Evolutionary conservation across 1,140 invertebrate species (phyloP).

Genomic region (Pseudomyrmex gracilis): DNA sequence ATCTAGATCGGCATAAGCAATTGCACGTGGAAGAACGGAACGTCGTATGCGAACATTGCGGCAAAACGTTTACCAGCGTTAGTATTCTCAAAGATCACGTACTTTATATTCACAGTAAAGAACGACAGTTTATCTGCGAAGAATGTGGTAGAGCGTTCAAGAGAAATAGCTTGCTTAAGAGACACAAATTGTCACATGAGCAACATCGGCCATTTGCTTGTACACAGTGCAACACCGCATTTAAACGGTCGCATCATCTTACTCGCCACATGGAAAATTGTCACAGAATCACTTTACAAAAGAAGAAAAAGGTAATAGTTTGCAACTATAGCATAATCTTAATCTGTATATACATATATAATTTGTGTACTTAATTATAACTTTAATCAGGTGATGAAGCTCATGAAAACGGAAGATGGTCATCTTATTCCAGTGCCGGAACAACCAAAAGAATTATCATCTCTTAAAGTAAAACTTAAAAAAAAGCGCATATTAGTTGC

Average conservation of each 20-base stretch:
- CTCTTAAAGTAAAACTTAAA: constrained; percentile 46
- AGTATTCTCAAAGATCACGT: constrained; percentile 80
- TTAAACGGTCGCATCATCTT: constrained; percentile 79
- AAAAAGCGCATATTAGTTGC: neutral
- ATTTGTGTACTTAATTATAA: neutral
- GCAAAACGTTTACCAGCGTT: constrained; percentile 80
- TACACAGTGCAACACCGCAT: constrained; percentile 77
- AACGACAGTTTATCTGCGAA: constrained; percentile 80
- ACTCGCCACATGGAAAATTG: constrained; percentile 79
- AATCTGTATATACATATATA: constrained; percentile 1
- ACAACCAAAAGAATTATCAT: constrained; percentile 61
- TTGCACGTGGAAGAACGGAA: constrained; percentile 79
- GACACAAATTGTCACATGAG: constrained; percentile 80
- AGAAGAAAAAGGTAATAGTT: constrained; percentile 74
- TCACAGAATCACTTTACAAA: constrained; percentile 77
- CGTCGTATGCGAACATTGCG: constrained; percentile 80
- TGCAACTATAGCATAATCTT: neutral
- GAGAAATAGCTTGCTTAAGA: constrained; percentile 78
- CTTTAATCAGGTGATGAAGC: constrained; percentile 74
- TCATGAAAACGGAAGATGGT: constrained; percentile 80
- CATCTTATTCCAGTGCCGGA: constrained; percentile 77
- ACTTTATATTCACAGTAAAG: constrained; percentile 78
- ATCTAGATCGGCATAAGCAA: constrained; percentile 79
- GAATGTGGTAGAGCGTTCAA: constrained; percentile 82
- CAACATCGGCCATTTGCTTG: constrained; percentile 78